A percentile compares a stretch with the other conserved stretches of the same genome.
Evolutionary conservation across 2,888 invertebrate species (phyloP).

Genomic region (Standfussiana lucernea): DNA sequence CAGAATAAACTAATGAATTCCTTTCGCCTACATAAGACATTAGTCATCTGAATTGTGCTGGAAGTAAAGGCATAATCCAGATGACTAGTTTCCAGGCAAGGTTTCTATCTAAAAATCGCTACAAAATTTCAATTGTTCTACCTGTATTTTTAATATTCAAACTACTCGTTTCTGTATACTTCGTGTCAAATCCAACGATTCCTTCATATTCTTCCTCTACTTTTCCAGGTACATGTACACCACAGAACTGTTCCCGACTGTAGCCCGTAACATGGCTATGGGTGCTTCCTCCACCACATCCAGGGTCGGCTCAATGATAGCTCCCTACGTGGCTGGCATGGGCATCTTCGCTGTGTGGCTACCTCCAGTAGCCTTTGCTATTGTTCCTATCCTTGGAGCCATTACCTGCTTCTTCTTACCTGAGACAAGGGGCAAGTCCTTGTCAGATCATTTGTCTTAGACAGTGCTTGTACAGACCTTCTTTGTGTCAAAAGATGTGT

Average conservation of each 20-base stretch:
- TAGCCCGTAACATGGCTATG: slow-evolving; percentile 90
- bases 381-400: slow-evolving; percentile 69
- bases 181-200: neutral
- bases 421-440: slow-evolving; percentile 71
- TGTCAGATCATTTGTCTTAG: slow-evolving; percentile 66
- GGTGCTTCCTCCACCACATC: slow-evolving; percentile 91
- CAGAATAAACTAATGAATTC: neutral
- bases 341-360: slow-evolving; percentile 64
- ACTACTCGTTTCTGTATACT: neutral
- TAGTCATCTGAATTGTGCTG: neutral
- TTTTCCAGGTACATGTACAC: slow-evolving; percentile 80
- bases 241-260: slow-evolving; percentile 91
- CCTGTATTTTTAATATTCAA: neutral
- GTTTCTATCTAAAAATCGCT: neutral
- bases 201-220: neutral
- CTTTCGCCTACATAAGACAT: neutral
- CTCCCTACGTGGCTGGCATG: slow-evolving; percentile 89
- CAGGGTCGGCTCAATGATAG: slow-evolving; percentile 90
- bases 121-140: neutral
- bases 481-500: neutral
- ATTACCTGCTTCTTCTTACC: slow-evolving; percentile 67
- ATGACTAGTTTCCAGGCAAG: neutral
- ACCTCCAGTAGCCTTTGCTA: slow-evolving; percentile 70
- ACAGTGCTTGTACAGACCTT: neutral
- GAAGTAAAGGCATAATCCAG: neutral